Base-by-base conservation (phyloP, 2,888 invertebrate species). In the Chloromyia formosa region DNA sequence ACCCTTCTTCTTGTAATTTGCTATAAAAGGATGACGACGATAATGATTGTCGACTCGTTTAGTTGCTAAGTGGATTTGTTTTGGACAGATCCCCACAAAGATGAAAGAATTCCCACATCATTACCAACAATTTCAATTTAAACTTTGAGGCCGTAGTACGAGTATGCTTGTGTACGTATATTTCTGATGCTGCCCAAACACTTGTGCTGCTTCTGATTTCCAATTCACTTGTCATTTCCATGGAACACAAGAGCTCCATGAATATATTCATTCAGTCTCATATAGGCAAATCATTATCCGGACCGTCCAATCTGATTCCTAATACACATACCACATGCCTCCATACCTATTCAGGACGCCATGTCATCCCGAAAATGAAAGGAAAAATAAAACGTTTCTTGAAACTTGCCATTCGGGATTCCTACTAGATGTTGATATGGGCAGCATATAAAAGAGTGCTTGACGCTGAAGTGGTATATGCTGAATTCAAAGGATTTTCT, bases 141-240 rank as follows among this genome's bases (percentile, higher is more conserved):
- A 49, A 23, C 42, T 73, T 61, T 35, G 27, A 35, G 27, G 27
- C 22, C 12, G 40, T 27, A 23, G 7, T 54, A 40, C 42, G 62
- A n/a, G n/a, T n/a, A n/a, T n/a, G n/a, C n/a, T n/a, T n/a, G n/a
- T 45, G 16, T 56, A 27, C 64, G 62, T 35, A 74, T 49, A 49
- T 42, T 71, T 69, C 62, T 16, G 62, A 62, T 71, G 61, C 71
- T 56, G 27, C 53, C 14, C 53, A 53, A 23, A 20, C 69, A 42
- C 68, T 53, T 54, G 75, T 40, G 73, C 60, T 73, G 72, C 73
- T 75, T 73, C 72, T 75, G 75, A 75, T 74, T 75, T 73, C 40
- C 54, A 69, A 75, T 69, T 73, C 68, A 60, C 53, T 73, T 75
- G 75, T 75, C 75, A 75, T 73, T 58, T 66, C 40, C 56, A 71